These are phyloP conservation scores for Calliopsis andreniformis DNA, from an alignment of 1,140 invertebrate genomes.

Conservation along the genomic window DNA sequence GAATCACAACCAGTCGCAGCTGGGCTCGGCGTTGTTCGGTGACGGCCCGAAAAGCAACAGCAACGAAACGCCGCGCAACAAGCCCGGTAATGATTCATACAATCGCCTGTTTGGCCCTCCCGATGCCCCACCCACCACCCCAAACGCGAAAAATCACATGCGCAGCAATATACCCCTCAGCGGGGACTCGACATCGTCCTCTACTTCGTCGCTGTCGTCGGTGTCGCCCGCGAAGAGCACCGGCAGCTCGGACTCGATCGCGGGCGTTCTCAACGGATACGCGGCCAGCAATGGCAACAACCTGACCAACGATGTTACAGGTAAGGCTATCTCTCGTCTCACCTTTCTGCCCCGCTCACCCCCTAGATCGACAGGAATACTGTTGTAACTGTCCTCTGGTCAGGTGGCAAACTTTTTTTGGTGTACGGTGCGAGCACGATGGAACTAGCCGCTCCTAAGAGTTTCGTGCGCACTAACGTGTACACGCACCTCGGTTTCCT, in stretches of 20 bases:
- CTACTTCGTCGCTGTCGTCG: constrained; percentile 43
- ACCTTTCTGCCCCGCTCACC: neutral
- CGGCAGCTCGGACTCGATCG: constrained; percentile 71
- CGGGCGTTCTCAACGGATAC: constrained; percentile 72
- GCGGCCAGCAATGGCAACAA: constrained; percentile 66
- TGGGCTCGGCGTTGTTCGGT: constrained; percentile 77
- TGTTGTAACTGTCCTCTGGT: constrained; percentile 3
- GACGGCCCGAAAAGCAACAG: constrained; percentile 60
- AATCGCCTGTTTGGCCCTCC: constrained; percentile 81
- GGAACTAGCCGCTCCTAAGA: constrained; percentile 39
- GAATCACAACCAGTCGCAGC: constrained; percentile 75
- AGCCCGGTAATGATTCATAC: constrained; percentile 82
- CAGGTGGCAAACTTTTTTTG: constrained; percentile 29
- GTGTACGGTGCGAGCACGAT: constrained; percentile 42
- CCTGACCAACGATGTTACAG: constrained; percentile 75
- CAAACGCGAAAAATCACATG: constrained; percentile 79
- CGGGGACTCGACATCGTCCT: constrained; percentile 59
- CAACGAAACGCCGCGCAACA: constrained; percentile 74
- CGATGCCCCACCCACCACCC: constrained; percentile 76
- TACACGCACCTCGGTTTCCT: too few species aligned
- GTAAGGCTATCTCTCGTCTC: constrained; percentile 63
- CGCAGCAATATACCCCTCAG: constrained; percentile 78
- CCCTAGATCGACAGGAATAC: neutral
- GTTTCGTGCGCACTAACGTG: neutral
- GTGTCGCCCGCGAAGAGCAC: constrained; percentile 73